Evolutionary conservation across 2,797 vertebrate genomes (phyloP).

Genomic region (Tinamus major): DNA sequence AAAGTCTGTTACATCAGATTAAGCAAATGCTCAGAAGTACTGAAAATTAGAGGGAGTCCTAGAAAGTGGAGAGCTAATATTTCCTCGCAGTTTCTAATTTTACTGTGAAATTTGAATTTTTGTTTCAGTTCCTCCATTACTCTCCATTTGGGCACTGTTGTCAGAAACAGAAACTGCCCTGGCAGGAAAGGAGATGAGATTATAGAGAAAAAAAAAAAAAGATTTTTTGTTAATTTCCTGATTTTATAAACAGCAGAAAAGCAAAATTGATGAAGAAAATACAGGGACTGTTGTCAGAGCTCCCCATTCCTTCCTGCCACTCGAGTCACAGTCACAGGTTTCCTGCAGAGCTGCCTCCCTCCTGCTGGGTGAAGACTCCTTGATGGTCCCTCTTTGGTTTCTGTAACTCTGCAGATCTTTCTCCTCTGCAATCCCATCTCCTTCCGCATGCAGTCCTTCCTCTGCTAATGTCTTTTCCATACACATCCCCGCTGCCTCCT

Average conservation of each 20-base stretch:
- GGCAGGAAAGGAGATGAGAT: neutral
- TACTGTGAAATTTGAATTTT: slow-evolving; percentile 20
- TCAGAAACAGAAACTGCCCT: neutral
- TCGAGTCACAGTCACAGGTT: neutral
- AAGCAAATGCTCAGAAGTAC: slow-evolving; percentile 9
- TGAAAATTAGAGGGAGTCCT: neutral
- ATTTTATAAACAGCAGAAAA: neutral
- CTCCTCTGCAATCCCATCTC: neutral
- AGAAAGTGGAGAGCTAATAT: neutral
- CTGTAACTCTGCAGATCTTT: neutral
- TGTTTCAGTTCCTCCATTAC: slow-evolving; percentile 17
- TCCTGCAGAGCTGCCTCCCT: neutral
- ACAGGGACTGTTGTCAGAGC: neutral
- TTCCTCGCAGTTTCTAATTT: neutral
- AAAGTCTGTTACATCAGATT: slow-evolving; percentile 18
- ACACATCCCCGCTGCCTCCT: neutral
- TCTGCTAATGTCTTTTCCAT: neutral
- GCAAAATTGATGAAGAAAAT: neutral
- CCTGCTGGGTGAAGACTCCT: neutral
- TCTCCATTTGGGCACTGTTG: neutral
- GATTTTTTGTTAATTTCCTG: neutral
- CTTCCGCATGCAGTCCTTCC: neutral
- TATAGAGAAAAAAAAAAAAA: neutral
- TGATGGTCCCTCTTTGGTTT: neutral
- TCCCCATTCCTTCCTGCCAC: neutral